Base-by-base conservation (phyloP, 1,140 invertebrate species). In the Pseudomyrmex flavicornis region DNA sequence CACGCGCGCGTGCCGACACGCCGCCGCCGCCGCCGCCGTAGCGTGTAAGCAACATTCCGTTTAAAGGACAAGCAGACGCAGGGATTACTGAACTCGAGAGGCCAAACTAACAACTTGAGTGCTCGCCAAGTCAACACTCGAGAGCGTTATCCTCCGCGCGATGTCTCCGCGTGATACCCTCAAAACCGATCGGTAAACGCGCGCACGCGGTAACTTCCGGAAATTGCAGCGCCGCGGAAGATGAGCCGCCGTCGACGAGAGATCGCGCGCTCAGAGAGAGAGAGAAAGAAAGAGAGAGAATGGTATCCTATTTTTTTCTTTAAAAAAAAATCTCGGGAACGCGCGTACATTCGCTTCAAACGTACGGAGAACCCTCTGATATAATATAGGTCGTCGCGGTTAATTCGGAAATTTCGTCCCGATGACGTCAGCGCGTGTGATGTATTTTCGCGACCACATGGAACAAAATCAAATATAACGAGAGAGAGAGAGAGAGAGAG, bases 81-180 rank as follows among this genome's bases (percentile, higher is more conserved):
- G 54, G 66, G 66, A 80, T 80, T 80, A 80, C 76, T 59, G 66
- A 72, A 61, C 76, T 80, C 76, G 76, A 80, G 76, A 80, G 76
- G 76, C 76, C 76, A 80, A 80, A 80, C 76, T 80, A 80, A 80
- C 76, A 80, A 72, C 66, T 80, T 70, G 76, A 80, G 76, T 70
- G 66, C 66, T 70, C 76, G 66, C 56, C 76, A 80, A 80, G 76
- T 80, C 76, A 80, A 80, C 76, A 80, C 20, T 35, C 44, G 76
- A 80, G 70, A 22, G 9, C 52, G 76, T 72, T 80, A 80, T 58
- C 10, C n/a, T 8, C 54, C 20, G 44, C 66, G 54, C 35, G 20
- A 80, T 59, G 76, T 80, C 66, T 70, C 66, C 76, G 66, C 76
- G 66, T 72, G 76, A 80, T 80, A 70, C 48, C 70, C 65, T 70